Conservation (phyloP, 2,888 invertebrate species). For the Drosophila dives region DNA sequence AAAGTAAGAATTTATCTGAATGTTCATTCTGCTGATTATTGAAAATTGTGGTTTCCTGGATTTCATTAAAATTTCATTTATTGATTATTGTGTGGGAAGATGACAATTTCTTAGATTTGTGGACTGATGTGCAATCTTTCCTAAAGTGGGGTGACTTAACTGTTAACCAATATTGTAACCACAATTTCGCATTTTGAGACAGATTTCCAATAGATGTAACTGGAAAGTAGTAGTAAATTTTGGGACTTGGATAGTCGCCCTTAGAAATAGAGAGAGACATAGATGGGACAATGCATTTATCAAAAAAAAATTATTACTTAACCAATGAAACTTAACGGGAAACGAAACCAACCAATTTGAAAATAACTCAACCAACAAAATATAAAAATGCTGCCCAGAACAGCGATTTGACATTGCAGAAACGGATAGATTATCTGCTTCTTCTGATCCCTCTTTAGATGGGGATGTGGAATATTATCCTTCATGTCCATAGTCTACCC, state of each 20-base stretch:
- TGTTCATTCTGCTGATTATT: neutral
- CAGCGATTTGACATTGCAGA: constrained; percentile 5
- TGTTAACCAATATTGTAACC: too few species aligned
- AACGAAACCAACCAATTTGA: constrained; percentile 56
- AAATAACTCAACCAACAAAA: constrained; percentile 70
- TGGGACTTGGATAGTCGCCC: too few species aligned
- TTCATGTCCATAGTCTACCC: constrained; percentile 77
- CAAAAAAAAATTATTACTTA: constrained; percentile 28
- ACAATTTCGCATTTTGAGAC: too few species aligned
- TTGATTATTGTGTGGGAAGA: too few species aligned
- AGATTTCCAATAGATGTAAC: too few species aligned
- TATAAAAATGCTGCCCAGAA: constrained; percentile 26
- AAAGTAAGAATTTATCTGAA: neutral
- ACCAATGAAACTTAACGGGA: constrained; percentile 20
- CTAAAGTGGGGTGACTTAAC: too few species aligned
- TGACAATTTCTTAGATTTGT: too few species aligned
- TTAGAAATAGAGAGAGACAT: too few species aligned
- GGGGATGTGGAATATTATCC: constrained; percentile 9
- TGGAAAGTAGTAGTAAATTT: too few species aligned
- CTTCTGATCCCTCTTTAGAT: neutral
- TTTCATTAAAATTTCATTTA: neutral
- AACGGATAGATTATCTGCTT: neutral
- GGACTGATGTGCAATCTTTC: too few species aligned
- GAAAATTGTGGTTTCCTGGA: neutral
- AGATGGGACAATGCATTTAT: neutral